phyloP scores from a whole-genome alignment of 2,888 invertebrate genomes.

The Proisotoma minuta region DNA sequence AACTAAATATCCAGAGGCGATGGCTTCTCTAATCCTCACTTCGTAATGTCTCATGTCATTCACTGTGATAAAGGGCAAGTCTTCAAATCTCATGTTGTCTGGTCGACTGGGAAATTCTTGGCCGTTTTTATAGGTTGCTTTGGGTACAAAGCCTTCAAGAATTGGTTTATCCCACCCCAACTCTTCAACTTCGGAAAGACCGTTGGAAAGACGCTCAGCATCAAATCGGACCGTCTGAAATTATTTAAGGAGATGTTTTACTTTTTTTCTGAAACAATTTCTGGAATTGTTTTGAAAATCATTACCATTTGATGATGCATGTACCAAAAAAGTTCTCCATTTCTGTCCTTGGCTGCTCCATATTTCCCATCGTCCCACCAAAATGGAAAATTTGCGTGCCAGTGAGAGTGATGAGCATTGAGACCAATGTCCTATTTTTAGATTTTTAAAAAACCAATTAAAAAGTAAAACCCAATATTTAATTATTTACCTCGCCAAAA shows the following conservation, averaged over 20 bases:
- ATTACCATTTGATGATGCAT: slow-evolving; percentile 47
- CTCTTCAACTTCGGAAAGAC: slow-evolving; percentile 39
- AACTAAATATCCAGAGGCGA: slow-evolving; percentile 56
- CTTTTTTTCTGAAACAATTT: too few species aligned
- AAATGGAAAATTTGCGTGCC: slow-evolving; percentile 49
- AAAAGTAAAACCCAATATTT: slow-evolving; percentile 34
- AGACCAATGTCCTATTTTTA: slow-evolving; percentile 55
- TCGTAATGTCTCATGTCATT: slow-evolving; percentile 52
- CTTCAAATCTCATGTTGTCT: slow-evolving; percentile 47
- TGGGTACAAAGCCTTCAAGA: slow-evolving; percentile 35
- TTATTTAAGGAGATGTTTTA: slow-evolving; percentile 46
- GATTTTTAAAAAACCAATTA: slow-evolving; percentile 23
- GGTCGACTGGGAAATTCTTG: slow-evolving; percentile 44
- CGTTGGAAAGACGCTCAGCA: slow-evolving; percentile 47
- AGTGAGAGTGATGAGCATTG: slow-evolving; percentile 49
- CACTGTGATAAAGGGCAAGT: slow-evolving; percentile 43
- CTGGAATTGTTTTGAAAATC: too few species aligned
- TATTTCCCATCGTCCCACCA: slow-evolving; percentile 47
- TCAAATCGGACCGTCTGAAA: slow-evolving; percentile 43
- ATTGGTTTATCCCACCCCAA: slow-evolving; percentile 45
- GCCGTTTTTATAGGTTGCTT: slow-evolving; percentile 34
- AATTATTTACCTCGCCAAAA: slow-evolving; percentile 49
- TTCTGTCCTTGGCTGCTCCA: slow-evolving; percentile 47
- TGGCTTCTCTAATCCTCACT: slow-evolving; percentile 58
- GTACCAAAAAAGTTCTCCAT: slow-evolving; percentile 49